Evolutionary conservation across 1,140 invertebrate species (phyloP).

Genomic region (Cydia splendana): DNA sequence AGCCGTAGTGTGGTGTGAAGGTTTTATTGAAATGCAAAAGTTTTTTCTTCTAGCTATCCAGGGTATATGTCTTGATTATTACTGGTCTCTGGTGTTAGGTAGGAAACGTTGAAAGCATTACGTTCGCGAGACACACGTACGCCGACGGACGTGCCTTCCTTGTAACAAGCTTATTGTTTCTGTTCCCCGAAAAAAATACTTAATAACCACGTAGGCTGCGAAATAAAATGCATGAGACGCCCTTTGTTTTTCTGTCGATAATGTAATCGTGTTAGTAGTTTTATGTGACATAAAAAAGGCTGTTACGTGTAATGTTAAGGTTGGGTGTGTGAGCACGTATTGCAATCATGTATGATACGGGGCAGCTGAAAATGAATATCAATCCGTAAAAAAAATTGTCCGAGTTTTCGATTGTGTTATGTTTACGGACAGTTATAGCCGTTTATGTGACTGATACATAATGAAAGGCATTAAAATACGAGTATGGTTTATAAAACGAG

Average conservation of each 20-base stretch:
- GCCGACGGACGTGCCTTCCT: constrained; percentile 20
- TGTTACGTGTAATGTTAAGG: neutral
- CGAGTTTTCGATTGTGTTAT: too few species aligned
- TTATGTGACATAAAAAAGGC: neutral
- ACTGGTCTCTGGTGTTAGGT: neutral
- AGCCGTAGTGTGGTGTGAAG: too few species aligned
- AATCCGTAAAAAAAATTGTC: too few species aligned
- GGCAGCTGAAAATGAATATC: too few species aligned
- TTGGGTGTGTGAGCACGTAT: too few species aligned
- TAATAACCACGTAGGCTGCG: constrained; percentile 19
- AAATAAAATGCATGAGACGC: constrained; percentile 17
- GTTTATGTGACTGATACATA: too few species aligned
- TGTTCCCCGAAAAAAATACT: constrained; percentile 23
- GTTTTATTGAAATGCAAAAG: too few species aligned
- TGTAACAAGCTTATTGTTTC: constrained; percentile 32
- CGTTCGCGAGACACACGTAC: constrained; percentile 20
- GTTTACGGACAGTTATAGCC: too few species aligned
- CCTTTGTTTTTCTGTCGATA: constrained; percentile 23
- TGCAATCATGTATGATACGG: too few species aligned
- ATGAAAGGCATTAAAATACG: too few species aligned
- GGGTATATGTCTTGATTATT: neutral
- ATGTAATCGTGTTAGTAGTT: constrained; percentile 11
- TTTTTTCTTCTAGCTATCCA: too few species aligned
- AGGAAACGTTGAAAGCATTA: constrained; percentile 18
- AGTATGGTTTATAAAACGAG: too few species aligned